A percentile compares a stretch with the other conserved stretches of the same genome.
Evolutionary conservation across 2,113 vertebrate genomes (phyloP).

Genomic region (Scopus umbretta): DNA sequence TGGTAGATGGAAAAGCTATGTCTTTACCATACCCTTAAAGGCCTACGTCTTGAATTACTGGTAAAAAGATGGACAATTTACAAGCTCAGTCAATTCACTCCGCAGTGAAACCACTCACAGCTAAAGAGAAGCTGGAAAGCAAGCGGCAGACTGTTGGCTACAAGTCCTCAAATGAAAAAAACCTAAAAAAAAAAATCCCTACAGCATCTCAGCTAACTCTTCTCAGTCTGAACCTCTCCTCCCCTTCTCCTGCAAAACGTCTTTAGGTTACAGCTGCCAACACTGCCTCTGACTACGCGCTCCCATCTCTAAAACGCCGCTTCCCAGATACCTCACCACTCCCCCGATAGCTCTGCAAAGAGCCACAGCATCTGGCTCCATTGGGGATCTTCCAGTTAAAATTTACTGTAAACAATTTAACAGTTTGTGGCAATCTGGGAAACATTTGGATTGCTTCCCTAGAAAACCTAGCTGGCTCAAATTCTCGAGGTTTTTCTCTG

Average conservation of each 20-base stretch:
- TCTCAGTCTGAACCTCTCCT: neutral
- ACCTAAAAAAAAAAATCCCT: neutral
- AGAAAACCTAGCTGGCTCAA: neutral
- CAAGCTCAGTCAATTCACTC: neutral
- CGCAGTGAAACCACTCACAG: neutral
- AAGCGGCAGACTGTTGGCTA: neutral
- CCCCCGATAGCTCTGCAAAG: neutral
- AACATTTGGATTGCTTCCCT: slow-evolving; percentile 21
- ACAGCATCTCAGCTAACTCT: neutral
- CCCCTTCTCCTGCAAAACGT: neutral
- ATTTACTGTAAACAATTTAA: slow-evolving; percentile 51
- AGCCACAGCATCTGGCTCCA: slow-evolving; percentile 11
- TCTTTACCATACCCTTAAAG: neutral
- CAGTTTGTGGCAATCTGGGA: slow-evolving; percentile 23
- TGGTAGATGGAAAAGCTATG: neutral
- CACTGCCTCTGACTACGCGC: neutral
- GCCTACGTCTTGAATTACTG: neutral
- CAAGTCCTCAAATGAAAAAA: neutral
- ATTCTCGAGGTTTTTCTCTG: neutral
- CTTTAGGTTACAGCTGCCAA: neutral
- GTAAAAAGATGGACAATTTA: neutral
- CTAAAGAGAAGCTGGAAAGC: neutral
- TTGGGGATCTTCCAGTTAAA: slow-evolving; percentile 40
- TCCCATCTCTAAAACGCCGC: neutral
- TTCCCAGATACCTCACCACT: neutral